These are phyloP conservation scores for Allolobophora icterica DNA, from an alignment of 2,888 invertebrate species.

Conservation along the genomic window DNA sequence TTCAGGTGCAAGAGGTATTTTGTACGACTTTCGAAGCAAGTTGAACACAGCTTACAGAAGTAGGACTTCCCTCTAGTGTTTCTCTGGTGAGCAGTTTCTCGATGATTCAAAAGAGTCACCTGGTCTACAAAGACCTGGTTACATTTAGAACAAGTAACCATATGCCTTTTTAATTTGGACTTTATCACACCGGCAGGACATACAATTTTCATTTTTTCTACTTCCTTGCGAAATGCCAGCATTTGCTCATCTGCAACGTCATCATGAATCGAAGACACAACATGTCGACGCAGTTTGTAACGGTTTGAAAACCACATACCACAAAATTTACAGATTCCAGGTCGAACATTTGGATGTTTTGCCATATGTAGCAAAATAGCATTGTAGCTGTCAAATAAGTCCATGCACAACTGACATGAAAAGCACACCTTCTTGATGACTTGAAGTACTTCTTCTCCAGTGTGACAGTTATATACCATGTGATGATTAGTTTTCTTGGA, in stretches of 20 bases:
- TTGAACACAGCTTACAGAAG: conserved; percentile 29
- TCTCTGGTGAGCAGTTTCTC: conserved; percentile 1
- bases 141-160: conserved; percentile 6
- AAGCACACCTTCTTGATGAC: conserved; percentile 31
- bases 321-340: conserved; percentile 47
- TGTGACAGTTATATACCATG: not conserved
- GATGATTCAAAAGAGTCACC: conserved; percentile 13
- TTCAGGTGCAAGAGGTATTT: conserved; percentile 29
- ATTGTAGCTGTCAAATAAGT: conserved; percentile 36
- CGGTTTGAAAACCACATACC: conserved; percentile 45
- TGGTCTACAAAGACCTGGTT: conserved; percentile 11
- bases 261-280: conserved; percentile 45
- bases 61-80: conserved; percentile 25
- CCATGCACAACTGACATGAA: conserved; percentile 38
- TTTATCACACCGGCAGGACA: conserved; percentile 12
- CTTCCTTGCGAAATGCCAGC: conserved; percentile 26
- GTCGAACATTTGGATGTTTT: conserved; percentile 36
- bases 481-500: conserved; percentile 26
- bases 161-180: not conserved
- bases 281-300: conserved; percentile 45
- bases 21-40: conserved; percentile 24
- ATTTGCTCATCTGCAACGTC: conserved; percentile 38
- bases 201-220: conserved; percentile 31
- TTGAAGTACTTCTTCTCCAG: conserved; percentile 8
- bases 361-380: conserved; percentile 38